Percentiles rank a stretch among this genome's conserved stretches.
These are phyloP conservation scores for Ranitomeya imitator DNA, from an alignment of 2,113 vertebrate genomes.

Conservation along the genomic window DNA sequence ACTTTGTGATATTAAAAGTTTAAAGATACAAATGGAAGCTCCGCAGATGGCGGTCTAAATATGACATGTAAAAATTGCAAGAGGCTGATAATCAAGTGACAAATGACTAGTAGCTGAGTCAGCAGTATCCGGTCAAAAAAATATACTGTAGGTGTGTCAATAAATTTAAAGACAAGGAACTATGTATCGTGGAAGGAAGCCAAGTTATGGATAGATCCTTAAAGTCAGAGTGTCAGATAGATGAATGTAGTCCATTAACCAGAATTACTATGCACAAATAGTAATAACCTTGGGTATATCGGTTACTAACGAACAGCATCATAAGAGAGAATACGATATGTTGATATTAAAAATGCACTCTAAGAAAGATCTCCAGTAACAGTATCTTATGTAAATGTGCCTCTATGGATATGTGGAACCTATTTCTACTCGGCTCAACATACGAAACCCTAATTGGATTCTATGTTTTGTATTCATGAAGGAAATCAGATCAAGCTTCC, in stretches of 20 bases:
- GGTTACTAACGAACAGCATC: not conserved
- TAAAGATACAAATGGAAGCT: not conserved
- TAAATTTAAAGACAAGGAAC: slow-evolving; percentile 35
- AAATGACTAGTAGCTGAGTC: slow-evolving; percentile 43
- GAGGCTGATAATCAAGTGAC: slow-evolving; percentile 23
- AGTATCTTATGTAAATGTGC: not conserved
- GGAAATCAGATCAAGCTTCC: not conserved
- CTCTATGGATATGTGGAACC: not conserved
- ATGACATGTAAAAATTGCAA: not conserved
- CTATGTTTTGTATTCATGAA: not conserved
- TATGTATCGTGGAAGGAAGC: slow-evolving; percentile 20
- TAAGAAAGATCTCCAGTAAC: not conserved
- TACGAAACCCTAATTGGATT: not conserved
- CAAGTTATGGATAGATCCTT: slow-evolving; percentile 2
- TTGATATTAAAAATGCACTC: not conserved
- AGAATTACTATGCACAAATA: slow-evolving; percentile 5
- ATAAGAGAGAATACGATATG: not conserved
- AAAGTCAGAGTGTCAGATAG: slow-evolving; percentile 29
- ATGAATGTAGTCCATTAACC: slow-evolving; percentile 4
- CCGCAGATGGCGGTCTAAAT: slow-evolving; percentile 26
- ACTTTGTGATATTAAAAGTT: not conserved
- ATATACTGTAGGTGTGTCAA: not conserved
- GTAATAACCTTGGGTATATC: not conserved
- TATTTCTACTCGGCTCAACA: not conserved
- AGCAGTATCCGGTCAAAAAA: not conserved